Conservation (phyloP, 2,888 invertebrate species). For the Brachycybe producta region DNA sequence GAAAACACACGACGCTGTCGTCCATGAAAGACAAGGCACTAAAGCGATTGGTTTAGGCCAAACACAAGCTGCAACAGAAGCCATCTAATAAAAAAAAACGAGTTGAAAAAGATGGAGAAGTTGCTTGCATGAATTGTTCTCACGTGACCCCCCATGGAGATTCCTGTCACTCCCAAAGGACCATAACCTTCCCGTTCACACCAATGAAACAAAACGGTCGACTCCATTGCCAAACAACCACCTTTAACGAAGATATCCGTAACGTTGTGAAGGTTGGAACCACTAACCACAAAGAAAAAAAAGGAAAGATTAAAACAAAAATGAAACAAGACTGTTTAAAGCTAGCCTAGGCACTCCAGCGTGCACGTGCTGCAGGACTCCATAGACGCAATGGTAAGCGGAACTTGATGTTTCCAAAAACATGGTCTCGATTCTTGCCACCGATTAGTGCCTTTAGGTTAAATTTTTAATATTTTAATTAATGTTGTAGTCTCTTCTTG, state of each 20-base stretch:
- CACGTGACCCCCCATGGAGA: constrained; percentile 98
- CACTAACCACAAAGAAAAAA: no score
- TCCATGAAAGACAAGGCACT: constrained; percentile 94
- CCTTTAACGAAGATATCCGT: constrained; percentile 99
- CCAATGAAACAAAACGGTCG: constrained; percentile 83
- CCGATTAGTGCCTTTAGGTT: no score
- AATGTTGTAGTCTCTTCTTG: no score
- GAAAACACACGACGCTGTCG: constrained; percentile 90
- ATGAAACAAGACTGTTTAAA: no score
- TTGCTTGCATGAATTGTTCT: constrained; percentile 31
- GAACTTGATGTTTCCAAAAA: no score
- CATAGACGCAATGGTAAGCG: no score
- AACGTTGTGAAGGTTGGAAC: constrained; percentile 85
- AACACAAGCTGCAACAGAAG: constrained; percentile 87
- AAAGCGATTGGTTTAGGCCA: constrained; percentile 89
- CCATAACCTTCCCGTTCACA: constrained; percentile 80
- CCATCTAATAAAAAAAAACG: constrained; percentile 58
- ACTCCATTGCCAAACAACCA: constrained; percentile 86
- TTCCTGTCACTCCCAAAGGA: constrained; percentile 83
- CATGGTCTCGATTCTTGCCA: no score
- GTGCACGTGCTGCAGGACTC: no score
- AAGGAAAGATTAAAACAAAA: constrained; percentile 1
- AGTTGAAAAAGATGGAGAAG: neutral
- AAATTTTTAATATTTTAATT: no score
- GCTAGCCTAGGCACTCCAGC: neutral